Evolutionary conservation across 2,888 invertebrate genomes (phyloP), one percentile per base, ranked within the genome.

Genomic region (Homarus gammarus): DNA sequence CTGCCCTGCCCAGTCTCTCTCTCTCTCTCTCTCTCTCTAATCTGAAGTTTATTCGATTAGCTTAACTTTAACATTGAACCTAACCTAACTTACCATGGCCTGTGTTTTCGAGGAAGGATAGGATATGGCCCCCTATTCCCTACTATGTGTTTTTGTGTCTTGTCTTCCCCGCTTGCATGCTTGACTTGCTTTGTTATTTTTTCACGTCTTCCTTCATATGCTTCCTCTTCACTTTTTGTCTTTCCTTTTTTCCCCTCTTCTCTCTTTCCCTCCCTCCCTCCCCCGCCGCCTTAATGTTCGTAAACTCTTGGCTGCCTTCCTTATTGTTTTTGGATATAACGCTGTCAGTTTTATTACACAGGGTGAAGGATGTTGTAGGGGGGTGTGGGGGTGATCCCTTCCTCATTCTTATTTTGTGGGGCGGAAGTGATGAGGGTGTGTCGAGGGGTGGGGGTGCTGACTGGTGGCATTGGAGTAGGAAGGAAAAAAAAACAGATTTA

Each of bases 321-420:
- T 2, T 36, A 70, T 70, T 31, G 31, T 31, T 70, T 10, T 70
- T 31, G 36, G 31, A 33, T 31, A 12, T 70, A 31, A 33, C 36
- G 22, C 64, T 64, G 64, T 27, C 64, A 64, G 31, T 70, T 68
- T 68, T 68, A 68, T 70, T 70, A 31, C 70, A 18, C 3, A 27
- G 15, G 12, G 31, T 8, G 44, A 44, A 44, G 44, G 44, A 44
- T 44, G 44, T 5, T 12, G n/a, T n/a, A n/a, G n/a, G n/a, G 6
- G 44, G 12, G 44, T 44, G 44, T 5, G 12, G 44, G 44, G 44
- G 44, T 12, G 5, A 12, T 44, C 44, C 44, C 12, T 5, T 44
- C 44, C 44, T 44, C 44, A 44, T 12, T n/a, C n/a, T n/a, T n/a
- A n/a, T n/a, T n/a, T n/a, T n/a, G n/a, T n/a, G n/a, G n/a, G n/a